phyloP scores from a whole-genome alignment of 2,113 vertebrate species.

The Rhizomys pruinosus region DNA sequence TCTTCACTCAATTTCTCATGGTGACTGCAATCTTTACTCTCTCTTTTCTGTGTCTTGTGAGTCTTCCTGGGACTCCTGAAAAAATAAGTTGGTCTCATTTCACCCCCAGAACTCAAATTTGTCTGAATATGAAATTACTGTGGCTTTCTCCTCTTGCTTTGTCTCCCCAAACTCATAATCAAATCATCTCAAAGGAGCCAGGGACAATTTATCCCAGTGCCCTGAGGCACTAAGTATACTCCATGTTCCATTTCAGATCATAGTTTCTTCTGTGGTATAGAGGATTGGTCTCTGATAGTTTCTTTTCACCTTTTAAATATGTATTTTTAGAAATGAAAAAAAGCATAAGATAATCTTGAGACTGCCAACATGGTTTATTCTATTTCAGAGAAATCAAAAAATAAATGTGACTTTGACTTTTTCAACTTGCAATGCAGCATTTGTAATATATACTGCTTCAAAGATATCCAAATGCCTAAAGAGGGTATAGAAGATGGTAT shows the following conservation, averaged over 20 bases:
- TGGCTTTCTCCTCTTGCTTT: background rate
- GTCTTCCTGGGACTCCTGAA: conserved; percentile 27
- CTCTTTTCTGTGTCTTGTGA: background rate
- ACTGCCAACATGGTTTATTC: conserved; percentile 35
- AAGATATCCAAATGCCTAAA: background rate
- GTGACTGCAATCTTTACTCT: background rate
- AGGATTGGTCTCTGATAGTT: background rate
- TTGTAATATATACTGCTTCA: background rate
- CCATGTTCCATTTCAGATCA: background rate
- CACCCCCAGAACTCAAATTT: background rate
- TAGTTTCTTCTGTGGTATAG: background rate
- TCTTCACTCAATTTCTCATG: background rate
- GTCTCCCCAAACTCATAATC: background rate
- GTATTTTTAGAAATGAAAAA: conserved; percentile 53
- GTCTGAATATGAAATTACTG: conserved; percentile 14
- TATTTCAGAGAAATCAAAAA: conserved; percentile 39
- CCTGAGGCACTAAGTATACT: background rate
- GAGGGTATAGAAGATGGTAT: background rate
- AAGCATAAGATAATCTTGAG: background rate
- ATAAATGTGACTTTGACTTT: background rate
- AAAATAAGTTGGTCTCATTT: background rate
- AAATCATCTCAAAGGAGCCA: background rate
- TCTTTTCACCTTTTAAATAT: background rate
- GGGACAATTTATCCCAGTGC: background rate
- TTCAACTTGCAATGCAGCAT: background rate